phyloP scores from a whole-genome alignment of 2,888 invertebrate species.

The Caenorhabditis zanzibari region DNA sequence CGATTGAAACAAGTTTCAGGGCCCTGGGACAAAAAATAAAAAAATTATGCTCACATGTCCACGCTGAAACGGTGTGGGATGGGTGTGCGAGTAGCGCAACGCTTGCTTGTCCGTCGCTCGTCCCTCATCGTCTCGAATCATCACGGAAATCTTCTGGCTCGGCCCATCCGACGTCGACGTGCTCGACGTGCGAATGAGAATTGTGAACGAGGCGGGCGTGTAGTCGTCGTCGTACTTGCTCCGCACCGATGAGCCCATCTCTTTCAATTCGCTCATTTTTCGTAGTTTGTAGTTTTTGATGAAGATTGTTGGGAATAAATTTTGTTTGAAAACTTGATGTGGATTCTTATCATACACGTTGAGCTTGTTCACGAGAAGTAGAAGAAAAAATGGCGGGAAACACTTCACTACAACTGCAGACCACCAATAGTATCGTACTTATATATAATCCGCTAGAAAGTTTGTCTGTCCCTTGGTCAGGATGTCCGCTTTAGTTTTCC shows the following conservation, averaged over 20 bases:
- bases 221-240: slow-evolving; percentile 48
- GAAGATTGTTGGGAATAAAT: no score
- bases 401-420: no score
- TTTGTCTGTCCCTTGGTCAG: no score
- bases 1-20: no score
- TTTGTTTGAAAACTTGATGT: no score
- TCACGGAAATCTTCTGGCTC: slow-evolving; percentile 16
- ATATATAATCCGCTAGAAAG: no score
- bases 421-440: no score
- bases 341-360: no score
- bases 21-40: no score
- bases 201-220: slow-evolving; percentile 41
- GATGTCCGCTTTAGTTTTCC: no score
- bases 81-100: slow-evolving; percentile 53
- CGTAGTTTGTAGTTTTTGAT: not conserved
- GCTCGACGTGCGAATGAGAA: slow-evolving; percentile 50
- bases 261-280: slow-evolving; percentile 13
- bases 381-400: no score
- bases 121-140: slow-evolving; percentile 57
- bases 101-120: slow-evolving; percentile 51
- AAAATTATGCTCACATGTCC: slow-evolving; percentile 66
- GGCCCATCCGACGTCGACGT: slow-evolving; percentile 32
- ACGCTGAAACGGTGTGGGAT: slow-evolving; percentile 50
- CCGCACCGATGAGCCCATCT: slow-evolving; percentile 31
- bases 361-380: no score